Evolutionary conservation across 2,888 invertebrate genomes (phyloP), one percentile per base, ranked within the genome.

Genomic region (Unio pictorum): DNA sequence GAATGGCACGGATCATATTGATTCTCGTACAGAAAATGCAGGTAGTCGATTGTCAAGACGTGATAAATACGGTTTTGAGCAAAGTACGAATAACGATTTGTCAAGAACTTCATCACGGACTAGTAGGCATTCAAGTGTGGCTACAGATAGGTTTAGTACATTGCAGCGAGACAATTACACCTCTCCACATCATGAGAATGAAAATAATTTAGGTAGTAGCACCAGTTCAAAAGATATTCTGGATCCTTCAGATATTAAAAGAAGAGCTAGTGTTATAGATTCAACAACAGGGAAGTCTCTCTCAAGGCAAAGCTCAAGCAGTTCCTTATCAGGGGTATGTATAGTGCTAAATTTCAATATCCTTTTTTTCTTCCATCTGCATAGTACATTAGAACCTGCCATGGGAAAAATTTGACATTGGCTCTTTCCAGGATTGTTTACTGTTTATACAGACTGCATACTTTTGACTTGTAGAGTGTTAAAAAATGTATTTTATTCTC

Each of bases 271-370:
- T 69, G 45, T 68, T 55, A 68, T 55, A 56, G 75, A 73, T 26
- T 64, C 62, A 55, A 64, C 66, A 20, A 54, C 65, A 17, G 66
- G 79, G 4, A 79, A 81, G 67, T 74, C 80, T 64, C 61, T 80
- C 66, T 77, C 80, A 34, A 64, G 79, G 58, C 81, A 80, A 63
- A 81, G 80, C 72, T 83, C 84, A 7, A 79, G 77, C 66, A 78
- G 80, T 70, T 81, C 81, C 26, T 72, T 80, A 60, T 79, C 82
- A 60, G 70, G 62, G 71, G 80, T 81, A 75, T 76, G 80, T 74
- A 45, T 11, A 4, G 3, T 45, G 15, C 45, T 45, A 45, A 45
- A 45, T 45, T 45, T 45, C 45, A 45, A 4, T 45, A 45, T 15
- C 11, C 23, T 23, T 11, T 45, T 45, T 45, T 15, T 45, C n/a